These are phyloP conservation scores for Heliconius melpomene DNA, from an alignment of 1,140 invertebrate species.

Conservation along the genomic window DNA sequence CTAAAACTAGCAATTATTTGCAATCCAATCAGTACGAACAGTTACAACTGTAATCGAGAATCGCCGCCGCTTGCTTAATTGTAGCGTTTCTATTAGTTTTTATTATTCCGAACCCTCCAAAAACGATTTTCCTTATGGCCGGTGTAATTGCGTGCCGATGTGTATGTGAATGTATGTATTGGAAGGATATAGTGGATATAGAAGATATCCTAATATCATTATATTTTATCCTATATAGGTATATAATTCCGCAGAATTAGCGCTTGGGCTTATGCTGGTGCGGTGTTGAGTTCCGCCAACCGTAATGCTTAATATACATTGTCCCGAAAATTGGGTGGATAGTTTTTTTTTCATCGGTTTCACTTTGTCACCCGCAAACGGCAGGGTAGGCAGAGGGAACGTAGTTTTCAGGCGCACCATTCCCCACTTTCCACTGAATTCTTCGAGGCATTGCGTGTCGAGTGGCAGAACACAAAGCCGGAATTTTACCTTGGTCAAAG, in stretches of 20 bases:
- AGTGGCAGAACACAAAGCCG: no score
- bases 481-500: no score
- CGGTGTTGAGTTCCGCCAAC: not conserved
- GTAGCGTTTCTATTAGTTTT: conserved; percentile 56
- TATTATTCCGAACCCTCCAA: conserved; percentile 49
- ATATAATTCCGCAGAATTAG: no score
- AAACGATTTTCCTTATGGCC: conserved; percentile 57
- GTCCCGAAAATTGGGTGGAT: no score
- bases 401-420: no score
- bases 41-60: conserved; percentile 48
- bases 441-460: no score
- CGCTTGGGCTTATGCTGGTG: not conserved
- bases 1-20: not conserved
- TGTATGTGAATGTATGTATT: conserved; percentile 28
- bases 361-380: not conserved
- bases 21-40: conserved; percentile 21
- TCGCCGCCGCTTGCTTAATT: conserved; percentile 52
- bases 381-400: not conserved
- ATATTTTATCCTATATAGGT: no score
- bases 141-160: conserved; percentile 53
- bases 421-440: no score
- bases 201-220: not conserved
- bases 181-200: not conserved
- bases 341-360: not conserved
- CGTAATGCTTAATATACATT: not conserved